Conservation (phyloP, 2,888 invertebrate species). For the Brachycybe producta region DNA sequence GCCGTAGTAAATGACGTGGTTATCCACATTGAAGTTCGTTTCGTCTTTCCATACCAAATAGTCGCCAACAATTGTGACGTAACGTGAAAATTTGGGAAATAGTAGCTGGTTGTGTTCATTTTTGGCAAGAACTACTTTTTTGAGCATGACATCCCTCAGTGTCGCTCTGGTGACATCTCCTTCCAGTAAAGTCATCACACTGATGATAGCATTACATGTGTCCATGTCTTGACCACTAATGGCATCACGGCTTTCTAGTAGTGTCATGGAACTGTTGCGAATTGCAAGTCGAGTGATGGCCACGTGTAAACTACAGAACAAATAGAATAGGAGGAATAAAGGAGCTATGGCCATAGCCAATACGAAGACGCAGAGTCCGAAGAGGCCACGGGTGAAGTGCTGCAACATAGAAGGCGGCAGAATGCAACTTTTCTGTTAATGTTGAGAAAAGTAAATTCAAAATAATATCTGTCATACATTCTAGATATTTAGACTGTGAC, state of each 20-base stretch:
- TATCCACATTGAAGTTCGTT: not conserved
- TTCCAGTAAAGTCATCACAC: not conserved
- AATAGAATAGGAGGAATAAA: not conserved
- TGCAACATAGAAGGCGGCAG: too few species aligned
- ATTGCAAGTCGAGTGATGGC: not conserved
- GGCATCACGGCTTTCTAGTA: not conserved
- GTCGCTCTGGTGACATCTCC: not conserved
- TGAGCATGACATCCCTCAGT: constrained; percentile 1
- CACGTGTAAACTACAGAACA: not conserved
- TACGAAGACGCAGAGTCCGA: too few species aligned
- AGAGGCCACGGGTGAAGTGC: too few species aligned
- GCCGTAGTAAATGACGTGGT: constrained; percentile 2
- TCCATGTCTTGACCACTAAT: not conserved
- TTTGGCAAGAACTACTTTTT: not conserved
- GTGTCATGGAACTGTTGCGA: not conserved
- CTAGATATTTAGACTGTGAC: too few species aligned
- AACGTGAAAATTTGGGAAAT: constrained; percentile 5
- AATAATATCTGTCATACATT: too few species aligned
- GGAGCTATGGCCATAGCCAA: too few species aligned
- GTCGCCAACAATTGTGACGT: not conserved
- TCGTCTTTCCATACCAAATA: constrained; percentile 7
- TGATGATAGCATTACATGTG: not conserved
- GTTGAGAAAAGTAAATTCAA: too few species aligned
- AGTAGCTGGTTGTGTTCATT: not conserved
- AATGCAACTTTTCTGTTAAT: too few species aligned